Conservation (phyloP, 2,113 vertebrate genomes). For the Phasianus colchicus region DNA sequence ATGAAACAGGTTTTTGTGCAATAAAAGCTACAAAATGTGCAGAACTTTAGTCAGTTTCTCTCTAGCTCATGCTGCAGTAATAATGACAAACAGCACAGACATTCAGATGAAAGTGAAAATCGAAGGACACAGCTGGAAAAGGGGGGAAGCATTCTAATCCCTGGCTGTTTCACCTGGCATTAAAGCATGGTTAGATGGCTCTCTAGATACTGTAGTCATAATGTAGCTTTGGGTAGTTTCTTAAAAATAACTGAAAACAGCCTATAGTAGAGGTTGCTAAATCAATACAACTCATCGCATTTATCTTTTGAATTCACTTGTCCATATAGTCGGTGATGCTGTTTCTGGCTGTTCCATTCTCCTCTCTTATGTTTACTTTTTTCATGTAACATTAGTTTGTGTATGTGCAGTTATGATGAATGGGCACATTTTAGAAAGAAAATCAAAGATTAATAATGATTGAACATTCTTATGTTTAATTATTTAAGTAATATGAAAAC, state of each 20-base stretch:
- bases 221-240: conserved; percentile 80
- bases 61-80: conserved; percentile 42
- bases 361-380: conserved; percentile 64
- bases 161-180: conserved; percentile 60
- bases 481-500: conserved; percentile 78
- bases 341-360: conserved; percentile 67
- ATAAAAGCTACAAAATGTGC: conserved; percentile 56
- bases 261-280: conserved; percentile 74
- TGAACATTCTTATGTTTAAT: conserved; percentile 86
- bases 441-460: conserved; percentile 83
- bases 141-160: conserved; percentile 13
- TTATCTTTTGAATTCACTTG: conserved; percentile 54
- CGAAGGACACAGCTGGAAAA: conserved; percentile 27
- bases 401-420: conserved; percentile 74
- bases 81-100: conserved; percentile 52
- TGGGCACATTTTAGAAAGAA: conserved; percentile 80
- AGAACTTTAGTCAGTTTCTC: conserved; percentile 50
- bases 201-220: conserved; percentile 74
- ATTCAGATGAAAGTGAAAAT: conserved; percentile 73
- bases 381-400: conserved; percentile 73
- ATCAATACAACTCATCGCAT: conserved; percentile 62
- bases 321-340: conserved; percentile 29
- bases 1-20: conserved; percentile 55
- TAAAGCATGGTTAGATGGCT: conserved; percentile 73
- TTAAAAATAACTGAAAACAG: conserved; percentile 75